Conservation (phyloP, 2,888 invertebrate genomes). For the Ochropleura plecta region DNA sequence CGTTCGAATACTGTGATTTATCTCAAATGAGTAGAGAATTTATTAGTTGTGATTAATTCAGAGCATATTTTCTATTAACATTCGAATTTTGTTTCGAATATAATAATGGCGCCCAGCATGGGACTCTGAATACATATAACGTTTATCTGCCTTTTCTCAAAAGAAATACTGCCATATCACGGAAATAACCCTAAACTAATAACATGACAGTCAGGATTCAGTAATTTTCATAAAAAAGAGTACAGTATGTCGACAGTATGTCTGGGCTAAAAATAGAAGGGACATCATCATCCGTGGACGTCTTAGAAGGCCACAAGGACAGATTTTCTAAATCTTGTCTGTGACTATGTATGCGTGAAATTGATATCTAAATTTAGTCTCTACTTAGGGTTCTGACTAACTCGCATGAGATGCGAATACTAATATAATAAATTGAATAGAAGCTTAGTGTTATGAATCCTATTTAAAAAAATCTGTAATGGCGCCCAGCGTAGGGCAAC, state of each 20-base stretch:
- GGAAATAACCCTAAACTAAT: not conserved
- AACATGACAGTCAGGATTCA: not conserved
- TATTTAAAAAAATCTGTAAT: not conserved
- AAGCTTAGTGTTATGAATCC: not conserved
- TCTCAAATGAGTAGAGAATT: not conserved
- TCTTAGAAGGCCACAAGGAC: constrained; percentile 3
- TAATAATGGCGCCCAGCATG: constrained; percentile 23
- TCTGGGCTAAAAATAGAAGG: constrained; percentile 42
- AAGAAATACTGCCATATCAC: not conserved
- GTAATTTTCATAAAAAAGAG: constrained; percentile 20
- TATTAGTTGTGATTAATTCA: not conserved
- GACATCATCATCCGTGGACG: constrained; percentile 23
- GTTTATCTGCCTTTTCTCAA: not conserved
- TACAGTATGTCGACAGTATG: constrained; percentile 3
- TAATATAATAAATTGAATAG: not conserved
- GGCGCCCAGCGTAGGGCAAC: constrained; percentile 12
- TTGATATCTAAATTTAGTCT: constrained; percentile 40
- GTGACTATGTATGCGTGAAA: constrained; percentile 28
- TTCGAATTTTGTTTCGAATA: not conserved
- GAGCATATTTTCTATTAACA: not conserved
- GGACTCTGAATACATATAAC: not conserved
- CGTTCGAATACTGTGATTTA: not conserved
- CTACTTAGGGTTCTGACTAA: not conserved
- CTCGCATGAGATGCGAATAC: not conserved
- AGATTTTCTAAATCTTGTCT: constrained; percentile 20